Conservation (phyloP, 2,797 vertebrate species). For the Pantherophis alleghaniensis region DNA sequence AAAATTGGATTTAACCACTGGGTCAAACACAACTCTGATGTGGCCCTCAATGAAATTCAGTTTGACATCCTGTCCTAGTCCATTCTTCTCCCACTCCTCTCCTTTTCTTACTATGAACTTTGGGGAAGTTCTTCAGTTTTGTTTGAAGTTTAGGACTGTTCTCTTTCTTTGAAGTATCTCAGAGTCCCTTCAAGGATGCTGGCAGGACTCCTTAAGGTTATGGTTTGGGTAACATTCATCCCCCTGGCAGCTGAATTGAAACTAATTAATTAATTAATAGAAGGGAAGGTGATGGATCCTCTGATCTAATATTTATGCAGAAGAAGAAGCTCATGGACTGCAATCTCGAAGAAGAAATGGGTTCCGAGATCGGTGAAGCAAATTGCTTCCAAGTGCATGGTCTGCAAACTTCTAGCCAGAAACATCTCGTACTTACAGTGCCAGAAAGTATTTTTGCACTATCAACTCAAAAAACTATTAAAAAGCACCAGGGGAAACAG, state of each 20-base stretch:
- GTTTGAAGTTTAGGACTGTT: neutral
- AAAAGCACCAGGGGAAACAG: slow-evolving; percentile 45
- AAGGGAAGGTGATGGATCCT: neutral
- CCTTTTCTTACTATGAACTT: neutral
- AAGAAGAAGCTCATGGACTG: neutral
- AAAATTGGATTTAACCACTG: too few relatives aligned
- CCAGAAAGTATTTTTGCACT: slow-evolving; percentile 52
- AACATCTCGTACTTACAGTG: slow-evolving; percentile 21
- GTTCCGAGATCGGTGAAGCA: neutral
- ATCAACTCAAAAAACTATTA: slow-evolving; percentile 37
- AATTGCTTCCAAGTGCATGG: neutral
- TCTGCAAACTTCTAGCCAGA: slow-evolving; percentile 23
- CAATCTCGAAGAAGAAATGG: neutral
- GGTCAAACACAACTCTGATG: too few relatives aligned
- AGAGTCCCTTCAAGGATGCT: neutral
- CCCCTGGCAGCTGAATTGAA: neutral
- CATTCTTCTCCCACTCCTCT: neutral
- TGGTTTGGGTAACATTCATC: neutral
- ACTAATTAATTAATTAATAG: neutral
- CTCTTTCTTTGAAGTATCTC: neutral
- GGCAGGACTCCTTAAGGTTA: neutral
- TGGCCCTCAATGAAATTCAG: too few relatives aligned
- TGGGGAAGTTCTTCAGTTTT: neutral
- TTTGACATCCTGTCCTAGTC: too few relatives aligned
- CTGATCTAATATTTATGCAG: neutral